phyloP scores from a whole-genome alignment of 2,888 invertebrate genomes.

The Scaptomyza polygonia region DNA sequence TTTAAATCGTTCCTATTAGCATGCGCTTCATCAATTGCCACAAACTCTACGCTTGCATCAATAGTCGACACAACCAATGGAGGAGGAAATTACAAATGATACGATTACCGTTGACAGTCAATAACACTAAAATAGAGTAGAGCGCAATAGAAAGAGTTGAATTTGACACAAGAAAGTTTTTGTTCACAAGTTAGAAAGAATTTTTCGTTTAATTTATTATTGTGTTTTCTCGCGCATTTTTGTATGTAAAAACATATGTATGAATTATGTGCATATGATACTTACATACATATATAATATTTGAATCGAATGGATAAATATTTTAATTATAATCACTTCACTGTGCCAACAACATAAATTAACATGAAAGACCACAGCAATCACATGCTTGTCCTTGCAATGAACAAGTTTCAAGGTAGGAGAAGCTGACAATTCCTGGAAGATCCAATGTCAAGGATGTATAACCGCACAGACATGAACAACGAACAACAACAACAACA shows the following conservation, averaged over 20 bases:
- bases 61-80: conserved; percentile 34
- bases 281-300: too few relatives aligned
- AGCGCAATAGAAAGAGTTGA: not conserved
- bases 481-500: conserved; percentile 17
- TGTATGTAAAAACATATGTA: too few relatives aligned
- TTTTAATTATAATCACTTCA: conserved; percentile 5
- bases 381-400: conserved; percentile 17
- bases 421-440: conserved; percentile 20
- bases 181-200: too few relatives aligned
- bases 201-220: too few relatives aligned
- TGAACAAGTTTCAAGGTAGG: conserved; percentile 53
- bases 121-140: not conserved
- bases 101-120: conserved; percentile 4
- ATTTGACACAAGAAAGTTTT: not conserved
- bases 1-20: conserved; percentile 42
- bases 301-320: not conserved
- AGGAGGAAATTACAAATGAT: conserved; percentile 2
- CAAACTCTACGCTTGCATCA: conserved; percentile 52
- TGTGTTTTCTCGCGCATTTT: too few relatives aligned
- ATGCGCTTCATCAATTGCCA: conserved; percentile 46
- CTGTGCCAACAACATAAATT: conserved; percentile 10
- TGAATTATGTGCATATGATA: too few relatives aligned
- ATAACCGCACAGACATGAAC: conserved; percentile 17
- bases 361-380: not conserved
- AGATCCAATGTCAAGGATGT: conserved; percentile 53